Percentiles rank a stretch among this genome's conserved stretches.
Evolutionary conservation across 2,113 vertebrate species (phyloP).

Genomic region (Coryphaenoides rupestris): DNA sequence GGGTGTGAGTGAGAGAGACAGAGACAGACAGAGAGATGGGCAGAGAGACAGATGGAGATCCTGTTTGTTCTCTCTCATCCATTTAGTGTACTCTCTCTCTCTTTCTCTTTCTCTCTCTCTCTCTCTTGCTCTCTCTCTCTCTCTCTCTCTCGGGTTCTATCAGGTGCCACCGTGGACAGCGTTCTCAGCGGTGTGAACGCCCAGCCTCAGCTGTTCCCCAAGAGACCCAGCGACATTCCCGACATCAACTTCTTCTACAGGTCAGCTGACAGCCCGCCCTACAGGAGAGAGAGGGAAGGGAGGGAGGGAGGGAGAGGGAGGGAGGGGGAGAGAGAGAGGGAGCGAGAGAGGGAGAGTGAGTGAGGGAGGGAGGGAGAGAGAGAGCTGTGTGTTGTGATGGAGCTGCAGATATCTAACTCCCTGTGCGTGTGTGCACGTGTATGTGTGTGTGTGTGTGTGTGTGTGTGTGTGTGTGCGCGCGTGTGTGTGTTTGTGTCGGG

Average conservation of each 20-base stretch:
- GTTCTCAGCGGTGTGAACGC: conserved; percentile 77
- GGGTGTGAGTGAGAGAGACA: too few species aligned
- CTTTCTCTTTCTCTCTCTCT: neutral
- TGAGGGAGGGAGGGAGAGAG: too few species aligned
- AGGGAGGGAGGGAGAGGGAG: too few species aligned
- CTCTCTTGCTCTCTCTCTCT: neutral
- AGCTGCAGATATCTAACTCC: neutral
- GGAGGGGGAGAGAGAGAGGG: too few species aligned
- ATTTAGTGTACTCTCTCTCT: neutral
- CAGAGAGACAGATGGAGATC: too few species aligned
- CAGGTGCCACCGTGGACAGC: conserved; percentile 85
- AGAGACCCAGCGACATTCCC: conserved; percentile 67
- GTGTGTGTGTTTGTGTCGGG: neutral
- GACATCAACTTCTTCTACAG: conserved; percentile 97
- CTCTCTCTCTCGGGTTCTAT: neutral
- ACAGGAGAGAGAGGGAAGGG: neutral
- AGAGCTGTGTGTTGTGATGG: too few species aligned
- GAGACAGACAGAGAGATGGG: too few species aligned
- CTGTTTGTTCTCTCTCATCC: too few species aligned
- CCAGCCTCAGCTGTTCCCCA: conserved; percentile 78
- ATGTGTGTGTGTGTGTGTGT: neutral
- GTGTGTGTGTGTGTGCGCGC: neutral
- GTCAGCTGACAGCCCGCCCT: conserved; percentile 59
- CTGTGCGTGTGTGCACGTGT: neutral
- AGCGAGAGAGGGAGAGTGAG: too few species aligned